Conservation (phyloP, 2,113 vertebrate species). For the Cebus imitator region DNA sequence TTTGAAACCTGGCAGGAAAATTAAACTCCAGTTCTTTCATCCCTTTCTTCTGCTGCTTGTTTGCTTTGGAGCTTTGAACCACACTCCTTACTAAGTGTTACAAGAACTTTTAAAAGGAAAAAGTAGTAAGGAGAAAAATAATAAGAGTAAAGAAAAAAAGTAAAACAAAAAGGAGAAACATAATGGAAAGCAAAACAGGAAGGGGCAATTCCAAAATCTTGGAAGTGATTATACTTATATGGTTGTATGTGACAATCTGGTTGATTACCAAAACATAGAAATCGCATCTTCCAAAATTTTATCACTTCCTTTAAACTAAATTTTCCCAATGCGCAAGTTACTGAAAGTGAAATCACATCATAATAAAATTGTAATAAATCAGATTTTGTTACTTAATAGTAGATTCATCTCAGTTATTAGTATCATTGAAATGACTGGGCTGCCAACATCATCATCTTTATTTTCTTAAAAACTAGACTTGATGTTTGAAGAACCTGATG, state of each 20-base stretch:
- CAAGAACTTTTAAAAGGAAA: slow-evolving; percentile 50
- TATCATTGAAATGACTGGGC: neutral
- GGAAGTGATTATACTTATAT: neutral
- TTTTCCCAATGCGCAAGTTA: neutral
- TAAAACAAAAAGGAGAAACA: neutral
- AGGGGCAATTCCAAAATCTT: neutral
- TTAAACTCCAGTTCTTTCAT: slow-evolving; percentile 39
- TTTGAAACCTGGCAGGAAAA: slow-evolving; percentile 54
- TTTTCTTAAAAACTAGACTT: slow-evolving; percentile 53
- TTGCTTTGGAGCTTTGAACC: slow-evolving; percentile 51
- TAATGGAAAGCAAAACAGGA: neutral
- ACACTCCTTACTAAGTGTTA: slow-evolving; percentile 46
- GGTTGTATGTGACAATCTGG: neutral
- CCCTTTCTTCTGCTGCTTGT: slow-evolving; percentile 40
- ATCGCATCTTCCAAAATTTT: neutral
- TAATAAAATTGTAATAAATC: slow-evolving; percentile 33
- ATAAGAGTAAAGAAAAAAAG: neutral
- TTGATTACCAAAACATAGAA: neutral
- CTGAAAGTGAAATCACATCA: slow-evolving; percentile 35
- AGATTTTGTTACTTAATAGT: neutral
- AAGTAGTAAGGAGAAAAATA: slow-evolving; percentile 45
- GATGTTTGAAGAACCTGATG: neutral
- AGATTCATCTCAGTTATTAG: neutral
- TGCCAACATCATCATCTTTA: neutral
- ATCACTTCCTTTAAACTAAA: slow-evolving; percentile 33